A percentile compares a stretch with the other conserved stretches of the same genome.
These are phyloP conservation scores for Teinopalpus imperialis DNA, from an alignment of 2,888 invertebrate genomes.

Conservation along the genomic window DNA sequence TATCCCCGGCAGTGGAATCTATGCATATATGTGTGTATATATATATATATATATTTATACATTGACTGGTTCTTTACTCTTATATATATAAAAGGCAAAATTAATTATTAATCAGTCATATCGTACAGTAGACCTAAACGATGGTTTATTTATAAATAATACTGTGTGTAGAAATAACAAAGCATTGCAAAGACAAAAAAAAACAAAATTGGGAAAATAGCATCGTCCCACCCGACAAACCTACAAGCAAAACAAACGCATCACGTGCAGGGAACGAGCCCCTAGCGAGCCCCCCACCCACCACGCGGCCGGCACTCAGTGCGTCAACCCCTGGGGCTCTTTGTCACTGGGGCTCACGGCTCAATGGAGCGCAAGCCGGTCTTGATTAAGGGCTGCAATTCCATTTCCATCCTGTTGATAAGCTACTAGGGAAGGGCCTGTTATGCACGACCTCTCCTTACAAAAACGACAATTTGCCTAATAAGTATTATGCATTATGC, in stretches of 20 bases:
- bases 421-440: constrained; percentile 16
- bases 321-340: constrained; percentile 29
- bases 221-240: constrained; percentile 6
- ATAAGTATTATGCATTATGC: too few relatives aligned
- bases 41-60: too few relatives aligned
- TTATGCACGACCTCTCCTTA: too few relatives aligned
- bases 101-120: too few relatives aligned
- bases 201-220: not conserved
- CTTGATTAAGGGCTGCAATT: constrained; percentile 33
- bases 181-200: constrained; percentile 15
- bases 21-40: too few relatives aligned
- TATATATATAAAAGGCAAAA: too few relatives aligned
- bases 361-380: constrained; percentile 28
- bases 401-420: constrained; percentile 25
- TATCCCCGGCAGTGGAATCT: too few relatives aligned
- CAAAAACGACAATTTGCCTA: too few relatives aligned
- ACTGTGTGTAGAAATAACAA: too few relatives aligned
- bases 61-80: too few relatives aligned
- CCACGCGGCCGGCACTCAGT: constrained; percentile 4
- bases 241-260: constrained; percentile 6
- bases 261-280: not conserved
- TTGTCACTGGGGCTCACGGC: constrained; percentile 25
- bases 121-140: too few relatives aligned
- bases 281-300: not conserved
- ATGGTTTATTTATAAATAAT: too few relatives aligned